Percentiles rank a stretch among this genome's conserved stretches.
Conservation (phyloP, 1,140 invertebrate species). For the Nasonia longicornis region DNA sequence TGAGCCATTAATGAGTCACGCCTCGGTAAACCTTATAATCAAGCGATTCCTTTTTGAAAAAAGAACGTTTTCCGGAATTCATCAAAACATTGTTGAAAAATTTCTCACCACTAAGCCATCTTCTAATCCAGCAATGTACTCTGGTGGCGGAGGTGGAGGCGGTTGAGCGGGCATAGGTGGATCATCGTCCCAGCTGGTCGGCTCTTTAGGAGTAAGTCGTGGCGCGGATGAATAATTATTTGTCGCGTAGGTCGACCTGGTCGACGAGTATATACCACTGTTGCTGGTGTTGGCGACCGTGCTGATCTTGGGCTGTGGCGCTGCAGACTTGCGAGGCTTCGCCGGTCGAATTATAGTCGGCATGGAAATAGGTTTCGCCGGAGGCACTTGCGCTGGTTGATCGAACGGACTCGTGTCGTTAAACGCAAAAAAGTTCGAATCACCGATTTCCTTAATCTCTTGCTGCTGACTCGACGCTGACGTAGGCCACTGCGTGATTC, state of each 20-base stretch:
- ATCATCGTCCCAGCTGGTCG: slow-evolving; percentile 52
- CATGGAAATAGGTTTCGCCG: slow-evolving; percentile 56
- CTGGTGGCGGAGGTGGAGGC: slow-evolving; percentile 77
- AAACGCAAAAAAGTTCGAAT: slow-evolving; percentile 60
- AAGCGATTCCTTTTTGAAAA: neutral
- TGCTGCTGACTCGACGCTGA: slow-evolving; percentile 24
- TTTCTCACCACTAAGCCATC: slow-evolving; percentile 50
- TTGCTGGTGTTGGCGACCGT: neutral
- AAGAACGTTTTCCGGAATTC: neutral
- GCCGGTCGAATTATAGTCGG: slow-evolving; percentile 76
- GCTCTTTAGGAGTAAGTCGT: neutral
- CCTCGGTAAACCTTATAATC: neutral
- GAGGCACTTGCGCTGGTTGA: slow-evolving; percentile 48
- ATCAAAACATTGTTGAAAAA: neutral
- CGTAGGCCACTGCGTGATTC: slow-evolving; percentile 11
- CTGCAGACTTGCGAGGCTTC: neutral
- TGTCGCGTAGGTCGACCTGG: neutral
- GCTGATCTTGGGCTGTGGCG: neutral
- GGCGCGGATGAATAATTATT: slow-evolving; percentile 36
- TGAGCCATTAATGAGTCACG: neutral
- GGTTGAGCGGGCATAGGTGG: slow-evolving; percentile 83
- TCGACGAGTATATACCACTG: neutral
- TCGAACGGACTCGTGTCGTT: slow-evolving; percentile 49
- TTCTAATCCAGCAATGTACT: slow-evolving; percentile 62
- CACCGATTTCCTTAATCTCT: slow-evolving; percentile 55